Evolutionary conservation across 2,113 vertebrate genomes (phyloP).

Genomic region (Geococcyx californianus): DNA sequence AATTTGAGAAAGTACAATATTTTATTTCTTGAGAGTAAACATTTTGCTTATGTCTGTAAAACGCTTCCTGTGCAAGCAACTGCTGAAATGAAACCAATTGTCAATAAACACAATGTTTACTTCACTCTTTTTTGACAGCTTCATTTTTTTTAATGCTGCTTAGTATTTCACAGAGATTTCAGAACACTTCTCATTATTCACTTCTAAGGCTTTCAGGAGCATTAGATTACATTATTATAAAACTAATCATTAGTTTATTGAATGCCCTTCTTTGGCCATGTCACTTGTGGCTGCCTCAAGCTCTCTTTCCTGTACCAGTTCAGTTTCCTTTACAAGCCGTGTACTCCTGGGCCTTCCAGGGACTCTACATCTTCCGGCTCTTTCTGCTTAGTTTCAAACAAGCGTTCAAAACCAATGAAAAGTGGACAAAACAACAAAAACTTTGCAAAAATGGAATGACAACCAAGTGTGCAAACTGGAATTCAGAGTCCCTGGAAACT

Average conservation of each 20-base stretch:
- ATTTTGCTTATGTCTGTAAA: not conserved
- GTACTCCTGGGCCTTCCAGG: not conserved
- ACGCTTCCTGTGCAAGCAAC: not conserved
- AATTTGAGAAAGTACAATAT: not conserved
- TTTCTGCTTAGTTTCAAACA: not conserved
- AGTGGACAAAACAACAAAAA: not conserved
- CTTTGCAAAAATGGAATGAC: not conserved
- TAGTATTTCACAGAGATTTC: not conserved
- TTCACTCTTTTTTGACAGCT: not conserved
- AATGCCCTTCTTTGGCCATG: not conserved
- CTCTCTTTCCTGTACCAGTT: not conserved
- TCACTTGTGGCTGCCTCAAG: not conserved
- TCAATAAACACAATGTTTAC: not conserved
- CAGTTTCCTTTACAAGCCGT: not conserved
- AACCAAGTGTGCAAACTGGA: not conserved
- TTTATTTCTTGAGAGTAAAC: not conserved
- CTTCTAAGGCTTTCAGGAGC: not conserved
- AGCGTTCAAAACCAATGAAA: not conserved
- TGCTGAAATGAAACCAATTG: not conserved
- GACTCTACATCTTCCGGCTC: not conserved
- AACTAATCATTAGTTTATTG: not conserved
- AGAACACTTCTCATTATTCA: not conserved
- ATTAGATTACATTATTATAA: not conserved
- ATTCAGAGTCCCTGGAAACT: not conserved
- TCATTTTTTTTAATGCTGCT: not conserved